Base-by-base conservation (phyloP, 1,140 invertebrate genomes). In the Drosophila orena region DNA sequence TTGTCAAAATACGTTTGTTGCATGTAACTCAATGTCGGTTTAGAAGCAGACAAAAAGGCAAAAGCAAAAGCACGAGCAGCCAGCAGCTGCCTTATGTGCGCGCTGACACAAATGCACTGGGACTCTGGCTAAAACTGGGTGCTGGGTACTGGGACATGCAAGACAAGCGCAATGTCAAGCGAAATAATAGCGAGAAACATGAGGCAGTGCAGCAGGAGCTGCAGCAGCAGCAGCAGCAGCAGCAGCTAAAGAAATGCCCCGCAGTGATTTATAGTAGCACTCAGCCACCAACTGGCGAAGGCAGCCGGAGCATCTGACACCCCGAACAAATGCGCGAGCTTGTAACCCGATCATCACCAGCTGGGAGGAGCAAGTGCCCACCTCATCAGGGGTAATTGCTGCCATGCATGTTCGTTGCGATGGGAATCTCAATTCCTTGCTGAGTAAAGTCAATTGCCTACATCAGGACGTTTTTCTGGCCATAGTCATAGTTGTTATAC, bases 1-100 rank as follows among this genome's bases (percentile, higher is more conserved):
- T 88, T 86, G 83, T 86, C 83, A 86, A 86, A 86, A 86, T 88
- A 79, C 83, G 79, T 86, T 86, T 86, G 83, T 83, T 81, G 83
- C 79, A 79, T 86, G 83, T 86, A 79, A 83, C 83, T 86, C 83
- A 88, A 76, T 88, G 83, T 86, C 81, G 83, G 78, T 72, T 86
- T 88, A 79, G 83, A 66, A 62, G 57, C 24, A 64, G 46, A 24
- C 24, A 24, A 15, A 44, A 15, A 30, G 35, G 47, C 44, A 27
- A n/a, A 7, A 47, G 46, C 46, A 47, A 47, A 50, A 11, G n/a
- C 27, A 50, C 40, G n/a, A 50, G 47, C 47, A 50, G 47, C 80
- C 80, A 85, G 76, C 80, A 85, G 76, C 74, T 81, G 81, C 78
- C 80, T 86, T 75, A 86, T 81, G 81, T 61, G 78, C 59, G 58